Evolutionary conservation across 1,140 invertebrate species (phyloP), one percentile per base, ranked within the genome.

Genomic region (Elysia chlorotica): DNA sequence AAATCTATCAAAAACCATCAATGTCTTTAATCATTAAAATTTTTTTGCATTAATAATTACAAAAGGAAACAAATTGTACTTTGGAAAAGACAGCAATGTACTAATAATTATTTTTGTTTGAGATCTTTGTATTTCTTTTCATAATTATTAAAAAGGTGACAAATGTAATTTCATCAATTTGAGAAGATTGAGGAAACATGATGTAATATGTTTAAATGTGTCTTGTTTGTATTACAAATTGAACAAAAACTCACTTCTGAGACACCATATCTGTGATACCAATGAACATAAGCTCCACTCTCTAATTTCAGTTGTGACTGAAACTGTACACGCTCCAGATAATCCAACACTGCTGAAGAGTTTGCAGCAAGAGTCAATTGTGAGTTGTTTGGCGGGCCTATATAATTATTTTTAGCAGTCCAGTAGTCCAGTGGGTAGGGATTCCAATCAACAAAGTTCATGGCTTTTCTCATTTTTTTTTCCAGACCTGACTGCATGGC

Each of bases 221-320:
- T n/a, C n/a, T n/a, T n/a, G n/a, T n/a, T n/a, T n/a, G n/a, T n/a
- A n/a, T n/a, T n/a, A n/a, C n/a, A n/a, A n/a, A n/a, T n/a, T n/a
- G n/a, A n/a, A n/a, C n/a, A n/a, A n/a, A n/a, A n/a, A 70, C 69
- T 48, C 54, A 71, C 69, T n/a, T 71, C 23, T 30, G 69, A 41
- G 23, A 71, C 57, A 17, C 69, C 69, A 63, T 71, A 48, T 21
- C 69, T 56, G 63, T 33, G 10, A 48, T 71, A 71, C 69, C 69
- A 71, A 48, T 71, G 69, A 6, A 61, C 2, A 33, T 71, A 71
- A 5, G 69, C 69, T 1, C 69, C 57, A 62, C 37, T 17, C 1
- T 41, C 38, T 28, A 71, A 30, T 38, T 71, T 71, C 10, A 48
- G 19, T 25, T 14, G 10, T 4, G 69, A 38, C 30, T 36, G 56